These are phyloP conservation scores for Drosophila paucipuncta DNA, from an alignment of 2,888 invertebrate species.

Conservation along the genomic window DNA sequence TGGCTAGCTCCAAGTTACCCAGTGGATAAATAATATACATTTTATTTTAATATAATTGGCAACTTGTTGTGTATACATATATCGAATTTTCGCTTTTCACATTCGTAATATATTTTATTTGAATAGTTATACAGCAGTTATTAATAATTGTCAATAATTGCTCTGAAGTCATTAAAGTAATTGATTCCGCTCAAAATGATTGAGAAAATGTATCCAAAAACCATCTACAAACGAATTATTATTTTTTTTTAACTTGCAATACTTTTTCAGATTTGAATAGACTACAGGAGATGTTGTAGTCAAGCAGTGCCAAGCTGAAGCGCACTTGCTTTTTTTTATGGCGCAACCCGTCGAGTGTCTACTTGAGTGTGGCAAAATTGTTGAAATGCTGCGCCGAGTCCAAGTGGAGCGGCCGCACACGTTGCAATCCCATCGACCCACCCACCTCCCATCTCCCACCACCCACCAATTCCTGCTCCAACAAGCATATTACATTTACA, in stretches of 20 bases:
- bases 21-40: background rate
- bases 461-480: conserved; percentile 16
- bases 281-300: conserved; percentile 25
- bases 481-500: conserved; percentile 78
- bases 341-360: conserved; percentile 55
- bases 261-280: background rate
- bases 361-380: conserved; percentile 63
- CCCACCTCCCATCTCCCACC: background rate
- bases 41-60: background rate
- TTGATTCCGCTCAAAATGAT: background rate
- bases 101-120: background rate
- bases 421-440: conserved; percentile 22
- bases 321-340: conserved; percentile 37
- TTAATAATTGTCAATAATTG: background rate
- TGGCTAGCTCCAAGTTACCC: background rate
- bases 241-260: background rate
- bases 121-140: background rate
- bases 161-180: background rate
- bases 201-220: background rate
- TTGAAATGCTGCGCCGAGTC: conserved; percentile 57
- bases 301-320: background rate
- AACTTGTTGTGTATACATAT: background rate
- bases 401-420: conserved; percentile 26
- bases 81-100: background rate
- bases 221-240: background rate